Percentiles rank a stretch among this genome's conserved stretches.
These are phyloP conservation scores for Antigone vipio DNA, from an alignment of 2,113 vertebrate genomes.

Conservation along the genomic window DNA sequence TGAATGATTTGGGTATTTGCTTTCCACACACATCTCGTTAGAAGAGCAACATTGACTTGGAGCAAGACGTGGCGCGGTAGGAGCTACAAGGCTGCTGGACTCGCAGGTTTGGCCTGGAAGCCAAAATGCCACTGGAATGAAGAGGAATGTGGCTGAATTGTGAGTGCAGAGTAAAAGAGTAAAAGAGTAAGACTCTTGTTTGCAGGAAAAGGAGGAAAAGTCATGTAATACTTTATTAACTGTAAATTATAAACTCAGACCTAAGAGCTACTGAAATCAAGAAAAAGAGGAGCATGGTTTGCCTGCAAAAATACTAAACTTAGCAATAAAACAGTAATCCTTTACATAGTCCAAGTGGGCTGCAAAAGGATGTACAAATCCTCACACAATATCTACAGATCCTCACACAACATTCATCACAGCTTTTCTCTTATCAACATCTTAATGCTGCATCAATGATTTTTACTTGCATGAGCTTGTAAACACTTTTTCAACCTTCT, in stretches of 20 bases:
- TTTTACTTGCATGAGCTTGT: not conserved
- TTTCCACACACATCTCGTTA: not conserved
- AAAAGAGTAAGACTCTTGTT: not conserved
- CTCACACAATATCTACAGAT: not conserved
- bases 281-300: not conserved
- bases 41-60: not conserved
- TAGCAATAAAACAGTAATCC: not conserved
- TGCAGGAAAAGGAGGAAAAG: not conserved
- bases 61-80: not conserved
- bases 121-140: not conserved
- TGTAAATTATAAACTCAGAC: not conserved
- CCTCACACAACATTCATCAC: not conserved
- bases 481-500: not conserved
- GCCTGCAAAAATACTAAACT: not conserved
- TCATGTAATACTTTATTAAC: not conserved
- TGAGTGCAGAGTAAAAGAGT: not conserved
- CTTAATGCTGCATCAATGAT: not conserved
- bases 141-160: not conserved
- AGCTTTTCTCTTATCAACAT: not conserved
- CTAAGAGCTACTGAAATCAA: not conserved
- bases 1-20: not conserved
- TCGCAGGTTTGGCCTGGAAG: not conserved
- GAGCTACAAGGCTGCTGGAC: not conserved
- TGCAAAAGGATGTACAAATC: not conserved
- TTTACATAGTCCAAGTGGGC: not conserved